These are phyloP conservation scores for Eremophila alpestris DNA, from an alignment of 2,797 vertebrate species.

Conservation along the genomic window DNA sequence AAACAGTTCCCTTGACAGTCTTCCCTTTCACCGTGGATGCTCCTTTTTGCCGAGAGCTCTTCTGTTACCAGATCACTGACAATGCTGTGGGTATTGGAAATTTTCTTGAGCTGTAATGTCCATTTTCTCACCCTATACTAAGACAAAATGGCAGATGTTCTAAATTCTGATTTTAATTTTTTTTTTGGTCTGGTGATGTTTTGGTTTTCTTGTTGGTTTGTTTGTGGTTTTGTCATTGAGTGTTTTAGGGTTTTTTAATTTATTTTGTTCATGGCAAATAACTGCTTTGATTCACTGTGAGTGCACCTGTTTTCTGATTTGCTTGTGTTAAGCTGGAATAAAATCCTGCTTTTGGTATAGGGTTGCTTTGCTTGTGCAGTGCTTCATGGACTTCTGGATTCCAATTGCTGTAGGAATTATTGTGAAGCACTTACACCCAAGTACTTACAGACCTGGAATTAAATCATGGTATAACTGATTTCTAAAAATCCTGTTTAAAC, in stretches of 20 bases:
- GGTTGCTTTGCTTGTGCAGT: background rate
- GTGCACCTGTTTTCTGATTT: background rate
- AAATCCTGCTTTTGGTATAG: background rate
- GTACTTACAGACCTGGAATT: background rate
- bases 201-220: background rate
- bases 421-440: background rate
- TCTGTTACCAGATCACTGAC: background rate
- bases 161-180: background rate
- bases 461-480: background rate
- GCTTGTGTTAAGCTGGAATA: background rate
- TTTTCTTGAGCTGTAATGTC: background rate
- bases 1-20: background rate
- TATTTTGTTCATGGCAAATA: background rate
- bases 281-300: background rate
- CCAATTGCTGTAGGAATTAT: background rate
- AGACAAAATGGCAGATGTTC: background rate
- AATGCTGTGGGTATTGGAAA: background rate
- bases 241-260: background rate
- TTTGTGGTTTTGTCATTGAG: background rate
- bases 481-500: background rate
- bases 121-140: background rate
- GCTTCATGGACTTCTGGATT: background rate
- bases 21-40: background rate
- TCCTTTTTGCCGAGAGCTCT: background rate
- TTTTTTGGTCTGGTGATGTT: background rate